These are phyloP conservation scores for Alligator mississippiensis DNA, from an alignment of 2,113 vertebrate genomes.

Conservation along the genomic window DNA sequence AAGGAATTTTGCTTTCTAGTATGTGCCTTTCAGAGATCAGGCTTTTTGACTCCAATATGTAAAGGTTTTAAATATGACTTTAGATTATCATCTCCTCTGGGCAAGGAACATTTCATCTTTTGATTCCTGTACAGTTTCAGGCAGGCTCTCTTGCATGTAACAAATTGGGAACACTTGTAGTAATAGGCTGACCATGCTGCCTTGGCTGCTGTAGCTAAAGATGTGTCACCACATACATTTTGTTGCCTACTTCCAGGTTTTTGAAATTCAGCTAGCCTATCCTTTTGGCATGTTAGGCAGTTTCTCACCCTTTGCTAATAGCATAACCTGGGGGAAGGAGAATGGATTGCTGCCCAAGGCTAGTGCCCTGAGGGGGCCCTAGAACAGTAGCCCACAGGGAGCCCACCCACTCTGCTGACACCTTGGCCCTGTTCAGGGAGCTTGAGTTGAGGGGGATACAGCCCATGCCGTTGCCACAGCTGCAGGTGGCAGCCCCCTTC, in stretches of 20 bases:
- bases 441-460: too few relatives aligned
- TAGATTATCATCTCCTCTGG: neutral
- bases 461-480: too few relatives aligned
- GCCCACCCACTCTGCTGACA: too few relatives aligned
- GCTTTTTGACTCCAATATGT: neutral
- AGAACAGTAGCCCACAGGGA: too few relatives aligned
- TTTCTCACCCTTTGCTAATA: neutral
- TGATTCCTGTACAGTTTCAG: neutral
- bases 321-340: too few relatives aligned
- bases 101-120: neutral
- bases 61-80: neutral
- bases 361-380: too few relatives aligned
- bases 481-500: too few relatives aligned
- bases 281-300: neutral
- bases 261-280: neutral
- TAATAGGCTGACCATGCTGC: neutral
- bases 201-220: neutral
- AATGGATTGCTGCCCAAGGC: too few relatives aligned
- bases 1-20: neutral
- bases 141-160: neutral
- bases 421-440: too few relatives aligned
- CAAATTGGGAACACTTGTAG: neutral
- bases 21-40: neutral
- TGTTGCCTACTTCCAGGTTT: neutral
- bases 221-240: neutral